Evolutionary conservation across 2,797 vertebrate species (phyloP).

Genomic region (Remorina albescens): DNA sequence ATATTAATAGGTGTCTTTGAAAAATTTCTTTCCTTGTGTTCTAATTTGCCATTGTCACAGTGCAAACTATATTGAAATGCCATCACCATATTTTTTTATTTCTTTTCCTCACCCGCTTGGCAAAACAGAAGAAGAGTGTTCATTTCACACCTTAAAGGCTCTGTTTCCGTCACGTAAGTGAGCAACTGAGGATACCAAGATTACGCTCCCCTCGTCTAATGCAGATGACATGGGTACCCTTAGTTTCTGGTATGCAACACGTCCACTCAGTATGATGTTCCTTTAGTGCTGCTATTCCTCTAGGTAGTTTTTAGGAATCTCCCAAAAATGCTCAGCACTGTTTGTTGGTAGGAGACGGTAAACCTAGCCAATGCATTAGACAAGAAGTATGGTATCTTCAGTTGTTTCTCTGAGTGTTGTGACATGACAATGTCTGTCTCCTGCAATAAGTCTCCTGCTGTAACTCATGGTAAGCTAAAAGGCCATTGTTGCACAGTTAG

Average conservation of each 20-base stretch:
- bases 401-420: constrained; percentile 98
- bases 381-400: constrained; percentile 94
- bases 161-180: constrained; percentile 99
- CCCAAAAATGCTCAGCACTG: constrained; percentile 46
- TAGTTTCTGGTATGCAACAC: constrained; percentile 84
- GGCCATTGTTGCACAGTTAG: constrained; percentile 82
- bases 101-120: constrained; percentile 98
- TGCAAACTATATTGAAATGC: constrained; percentile 88
- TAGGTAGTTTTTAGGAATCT: constrained; percentile 38
- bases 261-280: constrained; percentile 59
- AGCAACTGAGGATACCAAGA: constrained; percentile 97
- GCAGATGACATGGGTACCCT: constrained; percentile 87
- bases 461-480: constrained; percentile 93
- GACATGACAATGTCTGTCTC: constrained; percentile 86
- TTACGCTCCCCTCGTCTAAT: constrained; percentile 87
- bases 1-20: constrained; percentile 78
- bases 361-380: constrained; percentile 88
- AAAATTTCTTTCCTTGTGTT: constrained; percentile 77
- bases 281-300: constrained; percentile 53
- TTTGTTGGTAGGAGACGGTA: constrained; percentile 58
- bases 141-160: constrained; percentile 99
- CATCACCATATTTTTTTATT: constrained; percentile 92
- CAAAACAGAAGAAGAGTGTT: constrained; percentile 99
- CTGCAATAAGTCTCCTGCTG: constrained; percentile 92
- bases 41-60: constrained; percentile 83